These are phyloP conservation scores for Halcyon chelicuti DNA, from an alignment of 2,797 vertebrate genomes.

Conservation along the genomic window DNA sequence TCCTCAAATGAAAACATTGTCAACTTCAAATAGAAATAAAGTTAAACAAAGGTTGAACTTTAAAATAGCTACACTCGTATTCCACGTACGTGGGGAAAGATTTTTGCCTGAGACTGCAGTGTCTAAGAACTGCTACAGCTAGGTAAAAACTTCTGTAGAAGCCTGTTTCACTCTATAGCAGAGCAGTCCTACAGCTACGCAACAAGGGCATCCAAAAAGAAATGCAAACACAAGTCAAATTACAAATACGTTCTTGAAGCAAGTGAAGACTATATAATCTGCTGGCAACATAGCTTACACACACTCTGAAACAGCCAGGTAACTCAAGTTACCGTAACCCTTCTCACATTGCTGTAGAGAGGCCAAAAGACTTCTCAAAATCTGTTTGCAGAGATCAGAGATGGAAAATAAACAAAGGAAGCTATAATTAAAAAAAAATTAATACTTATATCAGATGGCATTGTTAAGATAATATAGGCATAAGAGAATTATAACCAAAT, in stretches of 20 bases:
- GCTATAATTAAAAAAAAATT: neutral
- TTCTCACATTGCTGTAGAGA: neutral
- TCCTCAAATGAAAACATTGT: neutral
- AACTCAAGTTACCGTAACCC: neutral
- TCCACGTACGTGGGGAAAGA: rapidly evolving
- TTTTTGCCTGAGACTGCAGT: neutral
- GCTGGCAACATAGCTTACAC: neutral
- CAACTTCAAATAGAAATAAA: neutral
- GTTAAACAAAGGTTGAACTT: neutral
- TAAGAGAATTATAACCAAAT: neutral
- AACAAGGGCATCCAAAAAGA: neutral
- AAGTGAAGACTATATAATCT: neutral
- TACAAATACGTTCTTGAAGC: neutral
- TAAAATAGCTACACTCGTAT: neutral
- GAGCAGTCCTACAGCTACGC: neutral
- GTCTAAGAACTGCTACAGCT: neutral
- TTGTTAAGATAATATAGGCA: neutral
- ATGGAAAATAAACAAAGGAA: neutral
- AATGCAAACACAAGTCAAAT: neutral
- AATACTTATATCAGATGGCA: neutral
- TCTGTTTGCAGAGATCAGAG: neutral
- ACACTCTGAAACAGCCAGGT: neutral
- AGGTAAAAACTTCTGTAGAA: neutral
- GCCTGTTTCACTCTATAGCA: neutral
- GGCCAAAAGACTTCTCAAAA: neutral